phyloP scores from a whole-genome alignment of 2,797 vertebrate genomes.

The Clarias platycephalus region DNA sequence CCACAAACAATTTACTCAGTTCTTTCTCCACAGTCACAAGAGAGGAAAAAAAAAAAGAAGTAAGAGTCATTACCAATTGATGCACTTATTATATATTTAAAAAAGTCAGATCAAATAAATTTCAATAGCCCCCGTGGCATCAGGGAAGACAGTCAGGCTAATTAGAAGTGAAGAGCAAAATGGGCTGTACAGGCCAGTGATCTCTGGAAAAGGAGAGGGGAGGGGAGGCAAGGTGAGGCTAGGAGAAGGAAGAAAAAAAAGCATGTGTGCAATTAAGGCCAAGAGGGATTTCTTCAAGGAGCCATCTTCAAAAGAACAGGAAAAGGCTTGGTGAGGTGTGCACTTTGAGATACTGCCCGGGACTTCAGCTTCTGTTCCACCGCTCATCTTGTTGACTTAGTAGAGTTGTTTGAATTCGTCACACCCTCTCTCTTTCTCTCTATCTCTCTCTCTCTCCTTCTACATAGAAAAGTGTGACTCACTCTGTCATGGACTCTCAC shows the following conservation, averaged over 20 bases:
- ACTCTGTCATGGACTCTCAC: conserved; percentile 58
- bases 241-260: background rate
- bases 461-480: conserved; percentile 14
- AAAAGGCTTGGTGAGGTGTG: conserved; percentile 55
- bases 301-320: conserved; percentile 57
- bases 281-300: conserved; percentile 62
- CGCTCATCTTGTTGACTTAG: conserved; percentile 63
- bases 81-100: conserved; percentile 48
- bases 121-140: conserved; percentile 48
- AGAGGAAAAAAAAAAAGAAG: background rate
- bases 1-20: conserved; percentile 50
- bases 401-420: conserved; percentile 56
- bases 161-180: conserved; percentile 58
- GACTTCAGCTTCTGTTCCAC: conserved; percentile 55
- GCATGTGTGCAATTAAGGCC: conserved; percentile 57
- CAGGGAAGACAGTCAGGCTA: conserved; percentile 57
- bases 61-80: conserved; percentile 44
- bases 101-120: conserved; percentile 55
- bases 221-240: conserved; percentile 24
- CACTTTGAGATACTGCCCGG: conserved; percentile 55
- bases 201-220: conserved; percentile 45
- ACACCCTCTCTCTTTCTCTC: conserved; percentile 38
- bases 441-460: conserved; percentile 53
- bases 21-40: conserved; percentile 33
- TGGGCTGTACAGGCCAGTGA: conserved; percentile 49